phyloP scores from a whole-genome alignment of 2,888 invertebrate genomes.

The Tribolium freemani region DNA sequence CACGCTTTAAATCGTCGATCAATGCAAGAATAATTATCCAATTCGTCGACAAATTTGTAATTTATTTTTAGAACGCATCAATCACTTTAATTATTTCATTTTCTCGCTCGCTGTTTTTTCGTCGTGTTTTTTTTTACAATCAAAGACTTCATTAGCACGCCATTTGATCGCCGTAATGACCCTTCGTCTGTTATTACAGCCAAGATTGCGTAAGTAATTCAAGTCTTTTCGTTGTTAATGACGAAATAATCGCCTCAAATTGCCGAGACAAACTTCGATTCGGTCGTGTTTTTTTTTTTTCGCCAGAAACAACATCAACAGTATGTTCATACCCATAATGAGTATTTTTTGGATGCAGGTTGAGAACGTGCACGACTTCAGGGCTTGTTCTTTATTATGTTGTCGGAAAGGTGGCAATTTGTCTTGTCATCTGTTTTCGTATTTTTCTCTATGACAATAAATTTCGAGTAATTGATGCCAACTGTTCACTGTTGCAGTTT shows the following conservation, averaged over 20 bases:
- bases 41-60: background rate
- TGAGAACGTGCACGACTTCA: slow-evolving; percentile 20
- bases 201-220: slow-evolving; percentile 45
- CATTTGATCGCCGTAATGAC: slow-evolving; percentile 21
- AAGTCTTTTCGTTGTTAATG: slow-evolving; percentile 39
- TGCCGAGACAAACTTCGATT: slow-evolving; percentile 12
- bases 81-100: slow-evolving; percentile 22
- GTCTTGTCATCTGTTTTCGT: background rate
- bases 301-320: background rate
- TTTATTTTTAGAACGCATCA: slow-evolving; percentile 10
- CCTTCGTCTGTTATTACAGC: slow-evolving; percentile 39
- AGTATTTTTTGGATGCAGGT: background rate
- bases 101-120: slow-evolving; percentile 1
- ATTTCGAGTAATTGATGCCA: background rate
- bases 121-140: background rate
- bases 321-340: background rate
- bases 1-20: background rate
- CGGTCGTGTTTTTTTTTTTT: slow-evolving; percentile 23
- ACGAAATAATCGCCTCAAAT: slow-evolving; percentile 32
- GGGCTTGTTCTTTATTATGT: background rate
- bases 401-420: slow-evolving; percentile 18
- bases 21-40: background rate
- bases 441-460: background rate
- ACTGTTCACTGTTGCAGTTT: background rate
- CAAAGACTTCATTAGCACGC: slow-evolving; percentile 29